Percentiles rank a stretch among this genome's conserved stretches.
These are phyloP conservation scores for Cephus sareptanus DNA, from an alignment of 2,888 invertebrate species.

Conservation along the genomic window DNA sequence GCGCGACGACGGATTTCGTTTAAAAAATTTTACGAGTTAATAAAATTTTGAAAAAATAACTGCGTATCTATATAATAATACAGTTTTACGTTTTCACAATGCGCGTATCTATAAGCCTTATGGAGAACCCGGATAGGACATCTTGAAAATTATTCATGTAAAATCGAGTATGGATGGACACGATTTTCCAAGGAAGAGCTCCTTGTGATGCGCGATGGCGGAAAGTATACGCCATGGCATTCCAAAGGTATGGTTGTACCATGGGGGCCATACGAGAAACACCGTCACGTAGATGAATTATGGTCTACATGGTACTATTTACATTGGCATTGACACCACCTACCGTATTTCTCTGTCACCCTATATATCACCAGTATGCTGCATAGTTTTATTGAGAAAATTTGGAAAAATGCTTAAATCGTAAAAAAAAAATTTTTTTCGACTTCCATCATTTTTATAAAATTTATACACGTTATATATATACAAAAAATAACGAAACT, in stretches of 20 bases:
- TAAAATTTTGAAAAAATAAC: not conserved
- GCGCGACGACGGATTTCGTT: not conserved
- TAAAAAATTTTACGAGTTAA: not conserved
- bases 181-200: constrained; percentile 37
- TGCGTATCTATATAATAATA: not conserved
- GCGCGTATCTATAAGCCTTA: not conserved
- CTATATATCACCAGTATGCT: not conserved
- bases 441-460: not conserved
- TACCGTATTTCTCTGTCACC: not conserved
- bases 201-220: constrained; percentile 42
- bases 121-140: not conserved
- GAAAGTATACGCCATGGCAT: constrained; percentile 40
- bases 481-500: not conserved
- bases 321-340: not conserved
- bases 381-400: not conserved
- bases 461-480: not conserved
- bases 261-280: not conserved
- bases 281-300: not conserved
- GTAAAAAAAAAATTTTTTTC: not conserved
- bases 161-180: constrained; percentile 32
- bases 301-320: not conserved
- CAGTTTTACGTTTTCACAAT: no score
- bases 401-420: not conserved
- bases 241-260: constrained; percentile 27
- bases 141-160: constrained; percentile 7